Conservation (phyloP, 2,797 vertebrate species). For the Apodemus agrarius region DNA sequence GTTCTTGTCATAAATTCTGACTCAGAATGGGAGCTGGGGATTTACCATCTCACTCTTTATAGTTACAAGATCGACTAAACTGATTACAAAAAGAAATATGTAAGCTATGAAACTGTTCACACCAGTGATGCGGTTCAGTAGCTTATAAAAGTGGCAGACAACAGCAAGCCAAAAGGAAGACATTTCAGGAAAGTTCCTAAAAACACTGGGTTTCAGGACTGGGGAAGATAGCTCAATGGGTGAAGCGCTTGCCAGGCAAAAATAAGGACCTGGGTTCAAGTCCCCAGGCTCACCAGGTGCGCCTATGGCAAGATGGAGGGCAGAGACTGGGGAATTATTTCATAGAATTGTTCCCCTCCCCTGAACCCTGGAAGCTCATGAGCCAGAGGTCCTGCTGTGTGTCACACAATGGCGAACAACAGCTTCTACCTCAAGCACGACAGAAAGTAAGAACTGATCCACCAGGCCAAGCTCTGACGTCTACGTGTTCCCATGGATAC, state of each 20-base stretch:
- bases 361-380: background rate
- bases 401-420: background rate
- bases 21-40: constrained; percentile 74
- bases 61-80: constrained; percentile 76
- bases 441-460: background rate
- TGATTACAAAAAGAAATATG: constrained; percentile 80
- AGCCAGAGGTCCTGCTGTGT: background rate
- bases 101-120: constrained; percentile 77
- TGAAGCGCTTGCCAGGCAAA: background rate
- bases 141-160: constrained; percentile 71
- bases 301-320: background rate
- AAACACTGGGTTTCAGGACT: background rate
- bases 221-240: background rate
- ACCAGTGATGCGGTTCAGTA: constrained; percentile 70
- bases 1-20: constrained; percentile 82
- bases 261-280: background rate
- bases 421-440: background rate
- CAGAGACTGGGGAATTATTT: background rate
- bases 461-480: background rate
- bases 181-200: constrained; percentile 66
- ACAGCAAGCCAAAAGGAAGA: constrained; percentile 70
- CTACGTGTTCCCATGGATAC: no score
- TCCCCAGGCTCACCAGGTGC: background rate
- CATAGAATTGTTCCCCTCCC: background rate
- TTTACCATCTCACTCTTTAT: constrained; percentile 78